Conservation (phyloP, 2,888 invertebrate genomes). For the Mimumesa dahlbomi region DNA sequence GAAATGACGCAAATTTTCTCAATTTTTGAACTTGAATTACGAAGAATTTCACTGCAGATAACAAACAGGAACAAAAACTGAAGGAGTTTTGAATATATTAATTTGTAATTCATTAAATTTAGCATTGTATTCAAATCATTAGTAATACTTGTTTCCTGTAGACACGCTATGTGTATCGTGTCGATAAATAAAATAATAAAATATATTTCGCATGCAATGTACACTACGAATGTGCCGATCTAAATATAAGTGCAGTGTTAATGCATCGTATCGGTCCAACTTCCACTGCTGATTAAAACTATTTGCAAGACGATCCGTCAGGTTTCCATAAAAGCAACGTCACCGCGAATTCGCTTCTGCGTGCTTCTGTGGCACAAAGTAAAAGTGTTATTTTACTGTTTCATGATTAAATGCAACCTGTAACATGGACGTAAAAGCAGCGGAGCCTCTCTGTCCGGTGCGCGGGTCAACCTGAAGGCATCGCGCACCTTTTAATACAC, state of each 20-base stretch:
- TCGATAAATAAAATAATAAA: neutral
- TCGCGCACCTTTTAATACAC: slow-evolving; percentile 73
- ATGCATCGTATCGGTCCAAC: neutral
- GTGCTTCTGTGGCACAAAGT: slow-evolving; percentile 1
- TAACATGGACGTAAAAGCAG: slow-evolving; percentile 66
- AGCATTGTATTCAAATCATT: too few relatives aligned
- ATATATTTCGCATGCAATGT: neutral
- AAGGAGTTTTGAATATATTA: too few relatives aligned
- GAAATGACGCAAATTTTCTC: too few relatives aligned
- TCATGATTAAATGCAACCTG: slow-evolving; percentile 59
- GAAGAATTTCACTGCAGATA: too few relatives aligned
- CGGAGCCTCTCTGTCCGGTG: slow-evolving; percentile 53
- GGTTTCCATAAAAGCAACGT: neutral
- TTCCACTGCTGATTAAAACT: slow-evolving; percentile 1
- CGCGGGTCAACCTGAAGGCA: slow-evolving; percentile 62
- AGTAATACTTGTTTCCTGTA: too few relatives aligned
- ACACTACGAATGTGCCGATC: neutral
- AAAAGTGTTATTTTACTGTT: slow-evolving; percentile 36
- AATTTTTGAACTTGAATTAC: too few relatives aligned
- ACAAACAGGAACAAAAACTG: too few relatives aligned
- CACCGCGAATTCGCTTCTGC: neutral
- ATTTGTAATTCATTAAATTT: too few relatives aligned
- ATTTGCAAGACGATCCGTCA: neutral
- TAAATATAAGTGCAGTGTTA: neutral
- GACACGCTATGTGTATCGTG: too few relatives aligned